A percentile compares a stretch with the other conserved stretches of the same genome.
Conservation (phyloP, 2,113 vertebrate genomes). For the Nesogale talazaci region DNA sequence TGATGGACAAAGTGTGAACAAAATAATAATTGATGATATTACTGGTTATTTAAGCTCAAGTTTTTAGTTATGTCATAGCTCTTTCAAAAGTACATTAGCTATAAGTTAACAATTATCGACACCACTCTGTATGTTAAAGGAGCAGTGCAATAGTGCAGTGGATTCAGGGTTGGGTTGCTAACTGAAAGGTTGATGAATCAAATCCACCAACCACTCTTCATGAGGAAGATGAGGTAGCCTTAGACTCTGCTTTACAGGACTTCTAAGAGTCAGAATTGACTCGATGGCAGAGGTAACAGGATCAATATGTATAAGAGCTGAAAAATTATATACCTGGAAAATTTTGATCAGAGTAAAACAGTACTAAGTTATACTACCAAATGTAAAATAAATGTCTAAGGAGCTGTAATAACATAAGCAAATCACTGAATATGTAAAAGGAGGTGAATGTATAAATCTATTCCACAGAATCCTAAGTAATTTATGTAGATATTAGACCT, state of each 20-base stretch:
- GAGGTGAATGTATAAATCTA: background rate
- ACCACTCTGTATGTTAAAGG: too few relatives aligned
- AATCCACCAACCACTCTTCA: too few relatives aligned
- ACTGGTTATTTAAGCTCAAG: background rate
- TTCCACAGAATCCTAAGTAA: background rate
- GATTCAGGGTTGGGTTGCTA: background rate
- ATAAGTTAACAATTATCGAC: too few relatives aligned
- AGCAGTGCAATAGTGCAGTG: background rate
- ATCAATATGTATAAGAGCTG: background rate
- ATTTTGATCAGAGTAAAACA: background rate
- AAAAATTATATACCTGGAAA: background rate
- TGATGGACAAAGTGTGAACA: background rate
- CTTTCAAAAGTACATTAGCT: too few relatives aligned
- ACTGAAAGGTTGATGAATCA: too few relatives aligned
- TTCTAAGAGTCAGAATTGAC: too few relatives aligned
- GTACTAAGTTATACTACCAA: background rate
- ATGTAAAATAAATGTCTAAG: background rate
- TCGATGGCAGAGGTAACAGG: too few relatives aligned
- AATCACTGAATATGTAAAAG: background rate
- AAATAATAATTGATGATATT: background rate
- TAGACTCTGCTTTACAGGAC: too few relatives aligned
- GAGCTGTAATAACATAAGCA: background rate
- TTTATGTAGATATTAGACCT: background rate
- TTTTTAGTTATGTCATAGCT: slow-evolving; percentile 2
- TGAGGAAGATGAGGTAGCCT: too few relatives aligned